Evolutionary conservation across 2,888 invertebrate genomes (phyloP).

Genomic region (Drosophila koepferae): DNA sequence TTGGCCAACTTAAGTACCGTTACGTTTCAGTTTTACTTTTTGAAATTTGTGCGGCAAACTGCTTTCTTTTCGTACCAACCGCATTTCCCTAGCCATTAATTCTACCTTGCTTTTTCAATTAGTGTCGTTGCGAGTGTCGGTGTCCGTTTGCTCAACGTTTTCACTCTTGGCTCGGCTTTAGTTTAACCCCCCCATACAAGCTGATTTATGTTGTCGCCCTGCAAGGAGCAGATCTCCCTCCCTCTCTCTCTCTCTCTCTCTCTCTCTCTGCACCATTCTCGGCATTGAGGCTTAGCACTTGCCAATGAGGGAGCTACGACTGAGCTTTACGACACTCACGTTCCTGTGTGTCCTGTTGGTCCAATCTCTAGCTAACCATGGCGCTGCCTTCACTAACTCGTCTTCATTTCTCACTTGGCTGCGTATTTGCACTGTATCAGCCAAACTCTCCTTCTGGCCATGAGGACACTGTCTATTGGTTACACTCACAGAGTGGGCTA

Average conservation of each 20-base stretch:
- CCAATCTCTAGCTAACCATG: constrained; percentile 63
- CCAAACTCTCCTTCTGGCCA: constrained; percentile 41
- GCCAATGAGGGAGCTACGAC: constrained; percentile 24
- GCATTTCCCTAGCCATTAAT: constrained; percentile 74
- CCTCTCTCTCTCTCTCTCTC: too few species aligned
- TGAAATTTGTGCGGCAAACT: constrained; percentile 33
- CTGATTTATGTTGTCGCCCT: constrained; percentile 70
- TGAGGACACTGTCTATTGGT: constrained; percentile 71
- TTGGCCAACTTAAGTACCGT: constrained; percentile 81
- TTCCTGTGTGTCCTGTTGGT: constrained; percentile 1
- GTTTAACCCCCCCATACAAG: constrained; percentile 40
- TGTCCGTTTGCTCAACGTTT: constrained; percentile 20
- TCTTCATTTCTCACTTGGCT: constrained; percentile 82
- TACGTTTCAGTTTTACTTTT: constrained; percentile 69
- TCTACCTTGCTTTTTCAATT: constrained; percentile 78
- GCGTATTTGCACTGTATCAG: constrained; percentile 66
- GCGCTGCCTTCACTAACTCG: constrained; percentile 74
- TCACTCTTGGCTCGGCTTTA: constrained; percentile 2
- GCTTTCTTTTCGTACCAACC: constrained; percentile 19
- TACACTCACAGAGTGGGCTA: constrained; percentile 24
- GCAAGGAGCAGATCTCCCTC: not conserved
- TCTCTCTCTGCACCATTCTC: constrained; percentile 9
- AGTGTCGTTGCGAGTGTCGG: constrained; percentile 50
- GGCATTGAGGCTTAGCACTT: constrained; percentile 53
- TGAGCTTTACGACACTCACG: constrained; percentile 7